These are phyloP conservation scores for Nebria salina DNA, from an alignment of 2,888 invertebrate genomes.

Conservation along the genomic window DNA sequence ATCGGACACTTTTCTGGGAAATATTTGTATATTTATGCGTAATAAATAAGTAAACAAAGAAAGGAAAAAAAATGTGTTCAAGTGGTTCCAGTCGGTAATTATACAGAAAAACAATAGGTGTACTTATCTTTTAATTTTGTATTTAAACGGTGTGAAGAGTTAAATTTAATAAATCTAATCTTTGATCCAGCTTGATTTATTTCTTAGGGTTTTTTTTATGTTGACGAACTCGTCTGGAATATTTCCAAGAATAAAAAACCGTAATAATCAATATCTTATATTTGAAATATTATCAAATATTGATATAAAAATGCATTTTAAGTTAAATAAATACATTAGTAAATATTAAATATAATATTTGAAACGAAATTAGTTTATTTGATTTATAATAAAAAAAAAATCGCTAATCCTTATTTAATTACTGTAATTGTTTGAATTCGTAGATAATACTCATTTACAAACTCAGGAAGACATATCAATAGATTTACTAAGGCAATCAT, in stretches of 20 bases:
- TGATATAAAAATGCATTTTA: not conserved
- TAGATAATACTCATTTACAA: slow-evolving; percentile 28
- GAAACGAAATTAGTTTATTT: too few species aligned
- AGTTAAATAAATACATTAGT: not conserved
- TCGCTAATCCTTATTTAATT: too few species aligned
- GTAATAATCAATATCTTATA: not conserved
- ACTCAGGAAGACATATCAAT: slow-evolving; percentile 3
- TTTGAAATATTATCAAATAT: too few species aligned
- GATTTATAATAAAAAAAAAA: too few species aligned
- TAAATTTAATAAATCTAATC: not conserved
- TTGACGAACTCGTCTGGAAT: not conserved
- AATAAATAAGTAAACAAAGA: too few species aligned
- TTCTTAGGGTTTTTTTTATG: not conserved
- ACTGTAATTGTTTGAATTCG: too few species aligned
- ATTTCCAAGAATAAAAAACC: slow-evolving; percentile 3
- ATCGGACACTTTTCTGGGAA: not conserved
- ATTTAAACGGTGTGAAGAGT: not conserved
- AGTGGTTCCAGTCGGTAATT: not conserved
- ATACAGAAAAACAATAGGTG: not conserved
- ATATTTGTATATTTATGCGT: not conserved
- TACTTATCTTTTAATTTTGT: not conserved
- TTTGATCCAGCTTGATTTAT: not conserved
- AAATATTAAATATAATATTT: too few species aligned
- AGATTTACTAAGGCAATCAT: not conserved
- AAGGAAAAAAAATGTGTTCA: not conserved